Evolutionary conservation across 92 coral and sea anemone species (phyloP).

Genomic region (Siderastrea radians): DNA sequence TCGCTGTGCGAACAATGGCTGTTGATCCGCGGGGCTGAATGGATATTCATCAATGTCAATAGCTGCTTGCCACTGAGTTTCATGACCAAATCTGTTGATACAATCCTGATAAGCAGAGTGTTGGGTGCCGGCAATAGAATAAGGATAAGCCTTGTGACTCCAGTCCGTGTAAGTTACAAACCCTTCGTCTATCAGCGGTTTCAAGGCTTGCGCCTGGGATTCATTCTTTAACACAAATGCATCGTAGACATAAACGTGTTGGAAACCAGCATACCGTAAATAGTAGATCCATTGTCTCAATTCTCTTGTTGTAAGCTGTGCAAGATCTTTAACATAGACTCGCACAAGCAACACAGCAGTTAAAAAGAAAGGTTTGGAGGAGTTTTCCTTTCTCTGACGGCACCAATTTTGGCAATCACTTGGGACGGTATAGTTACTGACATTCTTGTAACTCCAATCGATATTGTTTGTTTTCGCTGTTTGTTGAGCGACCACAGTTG

Average conservation of each 20-base stretch:
- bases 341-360: constrained; percentile 75
- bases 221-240: constrained; percentile 61
- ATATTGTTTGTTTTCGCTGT: too few relatives aligned
- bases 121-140: too few relatives aligned
- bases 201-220: constrained; percentile 59
- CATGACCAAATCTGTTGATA: constrained; percentile 34
- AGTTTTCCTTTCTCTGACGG: constrained; percentile 30
- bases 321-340: constrained; percentile 50
- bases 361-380: constrained; percentile 60
- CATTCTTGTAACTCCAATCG: neutral
- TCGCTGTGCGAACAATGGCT: constrained; percentile 38
- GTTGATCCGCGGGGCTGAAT: constrained; percentile 44
- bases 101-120: constrained; percentile 28
- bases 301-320: constrained; percentile 66
- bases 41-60: neutral
- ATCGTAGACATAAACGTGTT: constrained; percentile 48
- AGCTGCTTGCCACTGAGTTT: constrained; percentile 53
- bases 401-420: constrained; percentile 61
- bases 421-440: neutral
- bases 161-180: too few relatives aligned
- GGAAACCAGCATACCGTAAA: constrained; percentile 39
- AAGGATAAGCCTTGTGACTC: too few relatives aligned
- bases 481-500: neutral
- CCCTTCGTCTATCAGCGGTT: constrained; percentile 21
- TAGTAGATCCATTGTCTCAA: constrained; percentile 70